These are phyloP conservation scores for Villa cingulata DNA, from an alignment of 2,888 invertebrate genomes.

Conservation along the genomic window DNA sequence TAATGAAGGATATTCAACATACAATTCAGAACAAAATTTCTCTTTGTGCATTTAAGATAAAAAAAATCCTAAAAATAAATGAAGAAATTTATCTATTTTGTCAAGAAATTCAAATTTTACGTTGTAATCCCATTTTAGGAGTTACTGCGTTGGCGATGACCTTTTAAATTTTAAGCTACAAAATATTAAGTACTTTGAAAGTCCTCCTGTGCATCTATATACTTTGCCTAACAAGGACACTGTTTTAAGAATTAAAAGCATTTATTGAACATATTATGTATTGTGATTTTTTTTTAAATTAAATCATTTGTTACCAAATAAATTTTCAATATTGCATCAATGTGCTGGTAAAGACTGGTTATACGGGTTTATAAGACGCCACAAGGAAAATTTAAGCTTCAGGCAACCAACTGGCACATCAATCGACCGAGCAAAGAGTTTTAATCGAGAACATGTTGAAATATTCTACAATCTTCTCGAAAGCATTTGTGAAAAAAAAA, in stretches of 20 bases:
- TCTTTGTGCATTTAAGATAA: not conserved
- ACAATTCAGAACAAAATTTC: not conserved
- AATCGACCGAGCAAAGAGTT: too few species aligned
- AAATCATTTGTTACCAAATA: too few species aligned
- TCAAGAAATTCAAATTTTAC: not conserved
- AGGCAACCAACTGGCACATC: too few species aligned
- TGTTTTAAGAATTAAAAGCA: not conserved
- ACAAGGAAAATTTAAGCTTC: too few species aligned
- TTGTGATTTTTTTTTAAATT: too few species aligned
- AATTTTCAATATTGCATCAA: too few species aligned
- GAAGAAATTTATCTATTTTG: not conserved
- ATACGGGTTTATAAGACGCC: too few species aligned
- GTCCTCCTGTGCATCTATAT: not conserved
- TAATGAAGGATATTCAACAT: not conserved
- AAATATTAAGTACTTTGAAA: not conserved
- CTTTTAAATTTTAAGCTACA: not conserved
- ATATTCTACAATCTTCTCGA: too few species aligned
- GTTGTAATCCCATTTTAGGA: not conserved
- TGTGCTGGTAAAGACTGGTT: too few species aligned
- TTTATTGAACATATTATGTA: too few species aligned
- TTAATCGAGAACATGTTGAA: too few species aligned
- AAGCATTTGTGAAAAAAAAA: too few species aligned
- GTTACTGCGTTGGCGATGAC: not conserved
- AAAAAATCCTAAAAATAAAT: not conserved
- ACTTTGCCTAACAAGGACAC: not conserved